Evolutionary conservation across 2,888 invertebrate genomes (phyloP), one percentile per base, ranked within the genome.

Genomic region (Beris chalybata): DNA sequence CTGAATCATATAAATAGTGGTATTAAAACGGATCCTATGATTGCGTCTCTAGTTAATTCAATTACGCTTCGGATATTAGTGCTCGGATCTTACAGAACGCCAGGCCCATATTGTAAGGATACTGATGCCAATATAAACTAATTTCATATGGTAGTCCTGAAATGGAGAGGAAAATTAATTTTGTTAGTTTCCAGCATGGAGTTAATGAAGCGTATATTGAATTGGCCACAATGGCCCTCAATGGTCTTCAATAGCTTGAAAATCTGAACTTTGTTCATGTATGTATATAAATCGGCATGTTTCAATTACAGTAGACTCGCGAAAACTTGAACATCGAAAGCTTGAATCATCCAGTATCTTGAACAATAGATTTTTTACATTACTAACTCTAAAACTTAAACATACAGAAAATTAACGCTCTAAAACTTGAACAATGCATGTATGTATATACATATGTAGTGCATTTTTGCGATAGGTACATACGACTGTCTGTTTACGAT

Each of bases 121-220:
- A 93, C 79, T 92, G 92, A 77, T 93, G 91, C 93, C 93, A 93
- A 75, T 90, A 91, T 2, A 90, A 83, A 31, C 90, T 87, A 57
- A 94, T 83, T 77, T 95, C 95, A 76, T 91, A 89, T 0, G 95
- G 95, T 4, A 95, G 82, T 72, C 93, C 93, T 93, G 83, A 29
- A 83, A 83, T 56, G 13, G 52, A 61, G 52, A 52, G 29, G 61
- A 52, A 61, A 61, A 61, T 52, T 52, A 9, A 43, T 52, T 52
- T 22, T 15, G 6, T 32, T 45, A 48, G 31, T 11, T n/a, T 47
- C 61, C 3, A 61, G 50, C 52, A 38, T 52, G 9, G 38, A 52
- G 22, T 61, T 52, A 61, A 52, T 61, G 52, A 38, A 30, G 52
- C 31, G 52, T n/a, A 61, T 50, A 61, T 61, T 12, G 15, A 52